Evolutionary conservation across 2,888 invertebrate genomes (phyloP).

Genomic region (Latheticus oryzae): DNA sequence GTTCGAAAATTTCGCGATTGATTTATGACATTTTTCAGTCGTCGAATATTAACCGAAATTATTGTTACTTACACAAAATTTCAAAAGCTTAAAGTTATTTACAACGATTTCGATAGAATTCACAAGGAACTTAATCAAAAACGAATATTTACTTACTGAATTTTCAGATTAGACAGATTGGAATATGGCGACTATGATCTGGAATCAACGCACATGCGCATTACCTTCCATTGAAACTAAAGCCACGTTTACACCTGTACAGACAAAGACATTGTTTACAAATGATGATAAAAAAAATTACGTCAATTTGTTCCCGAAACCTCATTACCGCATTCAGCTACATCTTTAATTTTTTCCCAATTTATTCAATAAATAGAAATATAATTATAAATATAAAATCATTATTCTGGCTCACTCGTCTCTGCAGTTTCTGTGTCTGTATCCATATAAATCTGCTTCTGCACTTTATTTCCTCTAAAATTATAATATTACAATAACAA

Average conservation of each 20-base stretch:
- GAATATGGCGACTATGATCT: slow-evolving; percentile 66
- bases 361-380: too few species aligned
- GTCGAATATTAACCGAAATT: slow-evolving; percentile 39
- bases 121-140: slow-evolving; percentile 26
- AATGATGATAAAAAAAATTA: slow-evolving; percentile 14
- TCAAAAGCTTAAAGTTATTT: slow-evolving; percentile 45
- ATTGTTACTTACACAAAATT: slow-evolving; percentile 57
- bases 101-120: slow-evolving; percentile 37
- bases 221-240: slow-evolving; percentile 42
- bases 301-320: neutral
- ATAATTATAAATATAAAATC: too few species aligned
- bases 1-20: slow-evolving; percentile 48
- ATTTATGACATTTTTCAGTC: too few species aligned
- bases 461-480: slow-evolving; percentile 1
- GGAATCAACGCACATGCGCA: slow-evolving; percentile 59
- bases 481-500: neutral
- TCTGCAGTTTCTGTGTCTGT: neutral
- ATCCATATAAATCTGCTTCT: slow-evolving; percentile 1
- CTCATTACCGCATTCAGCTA: too few species aligned
- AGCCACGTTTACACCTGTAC: slow-evolving; percentile 38
- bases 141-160: slow-evolving; percentile 65
- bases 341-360: too few species aligned
- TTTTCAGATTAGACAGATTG: slow-evolving; percentile 65
- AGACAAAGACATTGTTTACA: slow-evolving; percentile 28
- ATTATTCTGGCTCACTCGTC: slow-evolving; percentile 1